phyloP scores from a whole-genome alignment of 2,888 invertebrate species.

The Agrotis clavis region DNA sequence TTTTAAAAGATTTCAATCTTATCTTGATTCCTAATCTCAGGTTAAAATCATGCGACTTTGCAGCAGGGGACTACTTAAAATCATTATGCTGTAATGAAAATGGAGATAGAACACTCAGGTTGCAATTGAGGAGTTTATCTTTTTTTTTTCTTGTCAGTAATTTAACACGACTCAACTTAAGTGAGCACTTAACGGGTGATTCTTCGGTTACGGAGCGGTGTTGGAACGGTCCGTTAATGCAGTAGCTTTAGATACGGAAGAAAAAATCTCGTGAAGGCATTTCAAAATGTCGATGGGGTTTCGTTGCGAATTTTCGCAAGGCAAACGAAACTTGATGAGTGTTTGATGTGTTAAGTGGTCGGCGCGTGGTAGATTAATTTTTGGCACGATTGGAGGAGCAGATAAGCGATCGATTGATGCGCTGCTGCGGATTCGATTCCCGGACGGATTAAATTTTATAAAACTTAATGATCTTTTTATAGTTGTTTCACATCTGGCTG shows the following conservation, averaged over 20 bases:
- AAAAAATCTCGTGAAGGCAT: not conserved
- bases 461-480: too few relatives aligned
- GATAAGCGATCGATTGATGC: too few relatives aligned
- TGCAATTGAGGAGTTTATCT: constrained; percentile 67
- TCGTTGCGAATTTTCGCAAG: not conserved
- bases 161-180: constrained; percentile 82
- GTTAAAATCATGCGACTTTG: constrained; percentile 41
- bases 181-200: constrained; percentile 83
- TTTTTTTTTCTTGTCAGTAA: constrained; percentile 75
- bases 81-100: constrained; percentile 61
- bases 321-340: not conserved
- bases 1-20: constrained; percentile 45
- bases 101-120: constrained; percentile 62
- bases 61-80: constrained; percentile 55
- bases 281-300: not conserved
- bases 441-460: too few relatives aligned
- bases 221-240: constrained; percentile 52
- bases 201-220: constrained; percentile 74
- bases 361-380: too few relatives aligned
- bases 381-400: too few relatives aligned
- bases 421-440: too few relatives aligned
- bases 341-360: too few relatives aligned
- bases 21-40: constrained; percentile 47
- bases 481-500: too few relatives aligned
- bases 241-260: constrained; percentile 45